Conservation (phyloP, 2,888 invertebrate species). For the Cataglyphis altisquamis region DNA sequence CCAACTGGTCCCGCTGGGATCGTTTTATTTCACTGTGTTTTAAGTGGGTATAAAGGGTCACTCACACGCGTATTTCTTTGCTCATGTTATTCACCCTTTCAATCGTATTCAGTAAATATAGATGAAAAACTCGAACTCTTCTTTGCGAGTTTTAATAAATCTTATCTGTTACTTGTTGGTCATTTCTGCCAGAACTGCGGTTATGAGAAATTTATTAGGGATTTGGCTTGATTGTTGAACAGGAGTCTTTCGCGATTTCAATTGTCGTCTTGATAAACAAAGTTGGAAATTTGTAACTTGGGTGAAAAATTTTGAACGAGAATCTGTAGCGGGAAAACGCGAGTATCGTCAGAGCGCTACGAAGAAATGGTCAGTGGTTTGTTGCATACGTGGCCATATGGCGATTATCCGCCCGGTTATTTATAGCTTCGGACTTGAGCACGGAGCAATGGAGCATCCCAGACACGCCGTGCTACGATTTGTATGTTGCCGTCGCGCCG, state of each 20-base stretch:
- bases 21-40: conserved; percentile 77
- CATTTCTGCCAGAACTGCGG: not conserved
- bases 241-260: not conserved
- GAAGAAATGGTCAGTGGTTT: conserved; percentile 59
- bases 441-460: conserved; percentile 47
- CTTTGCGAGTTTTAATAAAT: conserved; percentile 14
- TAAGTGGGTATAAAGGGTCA: conserved; percentile 71
- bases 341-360: conserved; percentile 19
- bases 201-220: not conserved
- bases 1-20: conserved; percentile 84
- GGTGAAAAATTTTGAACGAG: conserved; percentile 1
- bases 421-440: conserved; percentile 70
- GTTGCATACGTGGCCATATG: conserved; percentile 74
- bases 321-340: conserved; percentile 48
- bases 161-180: not conserved
- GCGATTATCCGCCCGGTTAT: conserved; percentile 77
- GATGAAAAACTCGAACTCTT: not conserved
- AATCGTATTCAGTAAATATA: not conserved
- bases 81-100: conserved; percentile 47
- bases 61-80: conserved; percentile 44
- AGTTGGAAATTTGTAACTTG: conserved; percentile 1
- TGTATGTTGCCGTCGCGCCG: conserved; percentile 59
- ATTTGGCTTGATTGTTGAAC: not conserved
- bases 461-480: conserved; percentile 54
- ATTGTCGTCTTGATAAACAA: not conserved